Evolutionary conservation across 2,888 invertebrate genomes (phyloP).

Genomic region (Lepetodrilus schrolli): DNA sequence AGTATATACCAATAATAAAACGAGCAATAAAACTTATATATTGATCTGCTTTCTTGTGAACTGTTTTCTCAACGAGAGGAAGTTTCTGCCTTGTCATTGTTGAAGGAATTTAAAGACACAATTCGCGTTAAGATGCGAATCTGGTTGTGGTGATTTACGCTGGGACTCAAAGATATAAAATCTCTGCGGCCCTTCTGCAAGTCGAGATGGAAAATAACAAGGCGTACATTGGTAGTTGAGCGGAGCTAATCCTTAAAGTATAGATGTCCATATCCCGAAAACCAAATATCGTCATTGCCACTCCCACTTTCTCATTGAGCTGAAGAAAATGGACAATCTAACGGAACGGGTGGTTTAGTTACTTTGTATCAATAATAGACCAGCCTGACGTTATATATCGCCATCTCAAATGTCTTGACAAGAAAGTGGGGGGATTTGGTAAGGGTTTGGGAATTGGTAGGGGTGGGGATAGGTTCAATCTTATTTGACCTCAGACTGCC

Average conservation of each 20-base stretch:
- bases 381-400: conserved; percentile 14
- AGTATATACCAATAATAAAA: background rate
- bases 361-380: background rate
- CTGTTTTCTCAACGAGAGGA: background rate
- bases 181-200: background rate
- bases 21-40: background rate
- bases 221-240: background rate
- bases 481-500: no score
- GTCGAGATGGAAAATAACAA: conserved; percentile 3
- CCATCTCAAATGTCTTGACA: background rate
- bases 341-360: conserved; percentile 23
- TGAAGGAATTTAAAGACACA: background rate
- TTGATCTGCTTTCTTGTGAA: background rate
- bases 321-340: conserved; percentile 5
- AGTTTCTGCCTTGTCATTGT: background rate
- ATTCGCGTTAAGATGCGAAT: background rate
- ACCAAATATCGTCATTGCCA: background rate
- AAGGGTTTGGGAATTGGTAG: conserved; percentile 1
- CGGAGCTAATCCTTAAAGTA: conserved; percentile 10
- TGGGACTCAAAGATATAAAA: background rate
- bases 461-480: no score
- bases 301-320: background rate
- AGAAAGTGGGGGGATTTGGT: background rate
- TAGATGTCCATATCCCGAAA: background rate
- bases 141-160: conserved; percentile 11